Percentiles rank a stretch among this genome's conserved stretches.
Evolutionary conservation across 2,888 invertebrate genomes (phyloP).

Genomic region (Tetramorium bicarinatum): DNA sequence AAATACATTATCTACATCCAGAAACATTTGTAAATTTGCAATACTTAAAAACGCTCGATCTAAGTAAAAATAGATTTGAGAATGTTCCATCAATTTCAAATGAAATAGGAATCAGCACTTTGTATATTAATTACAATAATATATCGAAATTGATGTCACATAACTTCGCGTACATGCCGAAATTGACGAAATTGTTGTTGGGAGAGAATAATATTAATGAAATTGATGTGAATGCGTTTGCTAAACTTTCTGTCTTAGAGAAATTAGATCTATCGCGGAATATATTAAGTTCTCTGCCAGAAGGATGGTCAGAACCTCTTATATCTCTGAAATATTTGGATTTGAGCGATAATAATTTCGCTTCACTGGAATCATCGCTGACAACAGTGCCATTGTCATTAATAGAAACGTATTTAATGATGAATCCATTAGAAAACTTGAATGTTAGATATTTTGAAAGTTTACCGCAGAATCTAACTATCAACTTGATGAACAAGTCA

Average conservation of each 20-base stretch:
- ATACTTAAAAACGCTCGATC: conserved; percentile 69
- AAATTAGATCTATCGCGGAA: conserved; percentile 74
- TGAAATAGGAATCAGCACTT: conserved; percentile 66
- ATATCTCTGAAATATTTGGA: conserved; percentile 67
- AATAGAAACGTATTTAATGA: background rate
- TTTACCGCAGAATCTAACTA: conserved; percentile 31
- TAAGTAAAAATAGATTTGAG: conserved; percentile 73
- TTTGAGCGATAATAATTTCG: conserved; percentile 72
- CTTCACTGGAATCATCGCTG: conserved; percentile 15
- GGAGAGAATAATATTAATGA: conserved; percentile 72
- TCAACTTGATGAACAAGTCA: background rate
- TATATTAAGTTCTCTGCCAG: conserved; percentile 56
- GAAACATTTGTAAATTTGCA: conserved; percentile 68
- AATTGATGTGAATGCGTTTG: conserved; percentile 71
- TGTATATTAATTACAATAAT: conserved; percentile 76
- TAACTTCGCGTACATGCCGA: conserved; percentile 67
- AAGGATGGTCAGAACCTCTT: background rate
- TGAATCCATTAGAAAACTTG: conserved; percentile 32
- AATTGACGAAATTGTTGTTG: conserved; percentile 74
- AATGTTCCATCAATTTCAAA: conserved; percentile 68
- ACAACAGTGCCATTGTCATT: background rate
- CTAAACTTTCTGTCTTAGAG: conserved; percentile 54
- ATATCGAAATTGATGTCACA: conserved; percentile 67
- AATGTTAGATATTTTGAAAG: background rate
- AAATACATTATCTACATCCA: background rate